phyloP scores from a whole-genome alignment of 2,888 invertebrate species.

The Piscicola geometra region DNA sequence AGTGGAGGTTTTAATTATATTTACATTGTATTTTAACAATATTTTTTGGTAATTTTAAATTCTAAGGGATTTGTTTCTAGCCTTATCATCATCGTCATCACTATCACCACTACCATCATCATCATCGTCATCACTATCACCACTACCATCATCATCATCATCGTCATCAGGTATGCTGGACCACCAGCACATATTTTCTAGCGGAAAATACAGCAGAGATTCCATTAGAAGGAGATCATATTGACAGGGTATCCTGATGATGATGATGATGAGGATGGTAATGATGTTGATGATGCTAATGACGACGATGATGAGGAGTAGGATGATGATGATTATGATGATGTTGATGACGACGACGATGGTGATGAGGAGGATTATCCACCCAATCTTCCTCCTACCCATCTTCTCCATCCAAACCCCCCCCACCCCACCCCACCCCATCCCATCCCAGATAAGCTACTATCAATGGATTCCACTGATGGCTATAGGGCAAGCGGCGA shows the following conservation, averaged over 20 bases:
- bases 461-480: constrained; percentile 45
- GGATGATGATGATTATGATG: constrained; percentile 1
- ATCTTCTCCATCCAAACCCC: background rate
- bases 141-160: background rate
- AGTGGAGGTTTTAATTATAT: too few relatives aligned
- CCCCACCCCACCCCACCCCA: background rate
- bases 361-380: background rate
- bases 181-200: constrained; percentile 59
- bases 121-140: background rate
- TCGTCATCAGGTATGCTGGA: constrained; percentile 56
- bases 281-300: background rate
- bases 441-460: constrained; percentile 39
- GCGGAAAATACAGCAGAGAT: constrained; percentile 45
- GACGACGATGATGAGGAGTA: constrained; percentile 1
- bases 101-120: background rate
- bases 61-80: too few relatives aligned
- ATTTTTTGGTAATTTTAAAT: too few relatives aligned
- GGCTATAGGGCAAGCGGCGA: constrained; percentile 41
- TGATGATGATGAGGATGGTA: background rate
- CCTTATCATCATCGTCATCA: background rate
- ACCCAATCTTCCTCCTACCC: background rate
- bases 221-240: constrained; percentile 36
- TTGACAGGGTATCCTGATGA: background rate
- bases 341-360: constrained; percentile 14
- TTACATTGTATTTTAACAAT: too few relatives aligned